Evolutionary conservation across 2,113 vertebrate species (phyloP), one percentile per base, ranked within the genome.

Genomic region (Rafetus swinhoei): DNA sequence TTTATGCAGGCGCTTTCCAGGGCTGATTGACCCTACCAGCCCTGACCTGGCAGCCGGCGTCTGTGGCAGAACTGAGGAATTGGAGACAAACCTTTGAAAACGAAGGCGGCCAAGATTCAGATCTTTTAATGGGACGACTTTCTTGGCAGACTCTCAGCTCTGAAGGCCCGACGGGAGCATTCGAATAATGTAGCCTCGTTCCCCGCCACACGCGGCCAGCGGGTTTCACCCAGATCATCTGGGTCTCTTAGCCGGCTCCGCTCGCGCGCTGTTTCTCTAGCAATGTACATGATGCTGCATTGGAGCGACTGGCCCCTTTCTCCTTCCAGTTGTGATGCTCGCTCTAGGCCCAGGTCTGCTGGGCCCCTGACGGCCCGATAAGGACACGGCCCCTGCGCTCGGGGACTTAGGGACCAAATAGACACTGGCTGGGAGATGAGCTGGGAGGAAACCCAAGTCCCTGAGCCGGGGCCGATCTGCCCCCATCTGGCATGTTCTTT

Each of bases 271-370:
- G 72, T 92, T 90, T 80, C 45, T 39, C 81, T 35, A 85, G 12
- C 57, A 45, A 25, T 45, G 56, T 19, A 1, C 1, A 32, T 16
- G 9, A 95, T 16, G 91, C 55, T 94, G 88, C 85, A 24, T 85
- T n/a, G 16, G 13, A 80, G 72, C 77, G 59, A 45, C 59, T 89
- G 54, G 91, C 92, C 32, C 77, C 56, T 81, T 69, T 69, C 72
- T 94, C 45, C n/a, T 91, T 90, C 92, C 88, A 91, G 88, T 52
- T 83, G 18, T 74, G 92, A 53, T 79, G 24, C 9, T 22, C 18
- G 85, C 6, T 79, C 0, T 2, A 59, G 81, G 32, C 19, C 14
- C 32, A 27, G 39, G 90, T 85, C 80, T 90, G 90, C 88, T 90
- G 85, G 45, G 3, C 87, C 25, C 90, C 77, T 18, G 91, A 14